Conservation (phyloP, 1,140 invertebrate genomes). For the Helicoverpa zea region DNA sequence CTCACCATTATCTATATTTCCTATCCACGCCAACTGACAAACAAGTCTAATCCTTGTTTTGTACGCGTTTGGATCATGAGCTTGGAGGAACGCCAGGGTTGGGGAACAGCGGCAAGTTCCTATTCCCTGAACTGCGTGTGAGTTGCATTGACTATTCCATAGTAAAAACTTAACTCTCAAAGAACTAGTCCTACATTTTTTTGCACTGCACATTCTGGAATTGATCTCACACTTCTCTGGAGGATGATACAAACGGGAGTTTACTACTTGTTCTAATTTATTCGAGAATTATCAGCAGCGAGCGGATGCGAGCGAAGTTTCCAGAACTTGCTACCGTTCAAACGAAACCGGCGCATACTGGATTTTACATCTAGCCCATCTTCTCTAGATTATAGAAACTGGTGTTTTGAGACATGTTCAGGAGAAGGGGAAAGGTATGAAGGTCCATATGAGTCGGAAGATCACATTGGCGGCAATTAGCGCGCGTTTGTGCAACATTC, state of each 20-base stretch:
- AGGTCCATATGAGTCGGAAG: conserved; percentile 26
- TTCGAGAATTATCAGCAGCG: not conserved
- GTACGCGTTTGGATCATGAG: conserved; percentile 26
- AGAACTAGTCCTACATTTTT: not conserved
- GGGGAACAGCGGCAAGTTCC: not conserved
- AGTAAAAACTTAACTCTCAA: not conserved
- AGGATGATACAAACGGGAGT: no score
- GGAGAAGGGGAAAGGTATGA: not conserved
- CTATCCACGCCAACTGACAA: conserved; percentile 47
- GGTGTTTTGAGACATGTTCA: not conserved
- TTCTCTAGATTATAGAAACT: no score
- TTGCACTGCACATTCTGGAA: not conserved
- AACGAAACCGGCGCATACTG: no score
- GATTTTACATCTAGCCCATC: no score
- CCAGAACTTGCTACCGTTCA: not conserved
- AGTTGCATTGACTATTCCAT: not conserved
- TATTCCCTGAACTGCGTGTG: conserved; percentile 4
- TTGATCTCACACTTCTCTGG: not conserved
- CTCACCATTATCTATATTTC: conserved; percentile 58
- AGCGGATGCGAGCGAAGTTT: not conserved
- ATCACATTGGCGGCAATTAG: conserved; percentile 39
- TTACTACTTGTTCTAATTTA: not conserved
- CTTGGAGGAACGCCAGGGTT: conserved; percentile 7
- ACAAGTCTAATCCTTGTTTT: conserved; percentile 45
- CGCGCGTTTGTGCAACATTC: conserved; percentile 54